Percentiles rank a stretch among this genome's conserved stretches.
Conservation (phyloP, 1,140 invertebrate genomes). For the Trachymyrmex cornetzi region DNA sequence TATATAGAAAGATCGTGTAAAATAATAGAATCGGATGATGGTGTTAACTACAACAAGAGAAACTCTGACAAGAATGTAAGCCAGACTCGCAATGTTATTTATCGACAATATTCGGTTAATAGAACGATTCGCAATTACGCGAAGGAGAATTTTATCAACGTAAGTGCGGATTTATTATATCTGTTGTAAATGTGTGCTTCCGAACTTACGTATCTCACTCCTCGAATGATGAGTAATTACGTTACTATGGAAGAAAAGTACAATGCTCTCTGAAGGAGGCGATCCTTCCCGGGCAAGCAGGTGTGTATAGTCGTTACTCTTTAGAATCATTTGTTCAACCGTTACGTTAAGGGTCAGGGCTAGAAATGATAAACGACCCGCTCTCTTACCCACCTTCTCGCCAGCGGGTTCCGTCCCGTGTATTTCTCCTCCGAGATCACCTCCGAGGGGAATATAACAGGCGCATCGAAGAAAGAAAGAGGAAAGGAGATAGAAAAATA, state of each 20-base stretch:
- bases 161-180: constrained; percentile 43
- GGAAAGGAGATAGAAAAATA: constrained; percentile 43
- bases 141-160: constrained; percentile 31
- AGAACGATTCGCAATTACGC: not conserved
- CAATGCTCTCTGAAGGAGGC: constrained; percentile 26
- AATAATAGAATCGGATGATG: constrained; percentile 25
- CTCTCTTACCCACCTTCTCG: constrained; percentile 25
- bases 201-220: not conserved
- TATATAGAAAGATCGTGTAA: constrained; percentile 6
- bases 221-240: constrained; percentile 68
- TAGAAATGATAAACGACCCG: constrained; percentile 66
- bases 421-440: constrained; percentile 48
- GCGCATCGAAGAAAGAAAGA: not conserved
- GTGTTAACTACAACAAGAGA: constrained; percentile 15
- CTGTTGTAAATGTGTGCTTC: not conserved
- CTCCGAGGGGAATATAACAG: constrained; percentile 37
- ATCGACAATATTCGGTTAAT: constrained; percentile 44
- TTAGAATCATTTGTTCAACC: constrained; percentile 66
- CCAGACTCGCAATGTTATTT: constrained; percentile 15
- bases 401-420: constrained; percentile 18
- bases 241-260: constrained; percentile 36
- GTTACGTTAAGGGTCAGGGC: constrained; percentile 55
- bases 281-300: constrained; percentile 19
- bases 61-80: not conserved
- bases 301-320: constrained; percentile 59